phyloP scores from a whole-genome alignment of 2,797 vertebrate species.

The Adelosebastes latens region DNA sequence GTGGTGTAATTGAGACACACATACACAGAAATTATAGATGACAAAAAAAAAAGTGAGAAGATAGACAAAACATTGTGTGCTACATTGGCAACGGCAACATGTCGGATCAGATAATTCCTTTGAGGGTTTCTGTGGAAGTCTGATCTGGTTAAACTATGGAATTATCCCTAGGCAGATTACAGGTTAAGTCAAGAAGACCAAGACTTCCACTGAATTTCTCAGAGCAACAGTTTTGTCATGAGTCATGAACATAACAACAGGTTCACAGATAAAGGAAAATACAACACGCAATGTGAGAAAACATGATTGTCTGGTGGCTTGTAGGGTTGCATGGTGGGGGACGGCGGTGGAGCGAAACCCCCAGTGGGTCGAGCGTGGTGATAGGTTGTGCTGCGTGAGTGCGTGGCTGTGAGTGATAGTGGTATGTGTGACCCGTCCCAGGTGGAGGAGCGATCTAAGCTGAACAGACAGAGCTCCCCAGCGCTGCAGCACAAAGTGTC shows the following conservation, averaged over 20 bases:
- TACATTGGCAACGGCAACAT: background rate
- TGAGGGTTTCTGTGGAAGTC: background rate
- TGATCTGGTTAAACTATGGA: background rate
- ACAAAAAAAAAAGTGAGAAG: no score
- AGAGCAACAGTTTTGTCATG: background rate
- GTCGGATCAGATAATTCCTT: background rate
- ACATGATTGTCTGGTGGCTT: slow-evolving; percentile 45
- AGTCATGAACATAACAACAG: background rate
- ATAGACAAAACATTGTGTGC: background rate
- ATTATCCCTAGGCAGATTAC: background rate
- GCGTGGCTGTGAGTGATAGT: slow-evolving; percentile 57
- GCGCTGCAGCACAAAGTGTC: slow-evolving; percentile 94
- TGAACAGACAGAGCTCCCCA: slow-evolving; percentile 95
- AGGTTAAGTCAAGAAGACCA: background rate
- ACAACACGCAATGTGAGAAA: background rate
- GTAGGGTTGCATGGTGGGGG: slow-evolving; percentile 6
- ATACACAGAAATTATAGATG: background rate
- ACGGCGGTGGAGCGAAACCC: background rate
- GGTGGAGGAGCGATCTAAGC: slow-evolving; percentile 96
- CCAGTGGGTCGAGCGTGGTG: slow-evolving; percentile 7
- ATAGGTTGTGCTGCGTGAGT: slow-evolving; percentile 31
- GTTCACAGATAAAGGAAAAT: background rate
- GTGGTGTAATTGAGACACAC: background rate
- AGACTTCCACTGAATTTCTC: background rate
- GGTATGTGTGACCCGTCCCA: slow-evolving; percentile 75